Base-by-base conservation (phyloP, 1,140 invertebrate genomes). In the Aporrectodea caliginosa region DNA sequence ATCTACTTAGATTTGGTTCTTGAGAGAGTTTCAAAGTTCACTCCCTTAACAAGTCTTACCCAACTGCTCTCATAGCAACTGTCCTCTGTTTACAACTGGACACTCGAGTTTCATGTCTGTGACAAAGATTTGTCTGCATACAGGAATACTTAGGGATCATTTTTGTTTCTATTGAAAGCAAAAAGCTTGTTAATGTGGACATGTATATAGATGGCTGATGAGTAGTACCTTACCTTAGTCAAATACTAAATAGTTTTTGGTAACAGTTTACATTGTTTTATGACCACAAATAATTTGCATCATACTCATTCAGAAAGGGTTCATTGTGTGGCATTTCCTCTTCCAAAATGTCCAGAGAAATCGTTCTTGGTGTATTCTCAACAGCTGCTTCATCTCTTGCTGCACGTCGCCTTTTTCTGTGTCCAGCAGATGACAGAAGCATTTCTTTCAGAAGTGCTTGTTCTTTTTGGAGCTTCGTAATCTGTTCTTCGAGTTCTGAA, bases 401-500 rank as follows among this genome's bases (percentile, higher is more conserved):
- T n/a, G n/a, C n/a, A n/a, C n/a, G n/a, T n/a, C n/a, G n/a, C n/a
- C n/a, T n/a, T n/a, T n/a, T n/a, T n/a, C n/a, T n/a, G n/a, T n/a
- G n/a, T n/a, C n/a, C n/a, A n/a, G n/a, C n/a, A n/a, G n/a, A n/a
- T n/a, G n/a, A n/a, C 0, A 87, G 71, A 81, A 88, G 87, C 69
- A 88, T 82, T 78, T 88, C 87, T 77, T 86, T 84, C 35, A 88
- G 81, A 76, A 88, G 82, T 75, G 83, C 84, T 32, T 87, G 82
- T 80, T 88, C 87, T 78, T 88, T 87, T 32, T 84, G 84, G 1
- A 88, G 82, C 77, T 86, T 84, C 43, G 84, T 81, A 16, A 88
- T 86, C 80, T 85, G 87, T 73, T 85, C 82, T 78, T 88, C 86
- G 78, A 88, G 79, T 31, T 80, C 79, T 74, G 83, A 82, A 81